These are phyloP conservation scores for Chymomyza costata DNA, from an alignment of 1,140 invertebrate species.

Conservation along the genomic window DNA sequence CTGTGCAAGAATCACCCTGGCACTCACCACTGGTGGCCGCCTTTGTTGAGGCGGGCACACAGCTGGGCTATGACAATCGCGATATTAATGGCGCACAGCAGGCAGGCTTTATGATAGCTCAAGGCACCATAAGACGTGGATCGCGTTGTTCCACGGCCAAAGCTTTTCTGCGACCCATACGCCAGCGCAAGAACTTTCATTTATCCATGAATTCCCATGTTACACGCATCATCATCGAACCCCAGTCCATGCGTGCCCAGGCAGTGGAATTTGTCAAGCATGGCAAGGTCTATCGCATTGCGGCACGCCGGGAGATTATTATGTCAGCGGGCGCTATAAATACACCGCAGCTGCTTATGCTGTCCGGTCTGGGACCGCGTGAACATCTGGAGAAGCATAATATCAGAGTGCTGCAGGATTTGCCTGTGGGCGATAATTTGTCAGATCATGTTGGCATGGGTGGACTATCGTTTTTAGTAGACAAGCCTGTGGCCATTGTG, in stretches of 20 bases:
- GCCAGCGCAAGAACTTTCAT: slow-evolving; percentile 87
- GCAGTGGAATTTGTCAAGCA: slow-evolving; percentile 86
- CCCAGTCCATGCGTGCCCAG: slow-evolving; percentile 82
- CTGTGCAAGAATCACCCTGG: slow-evolving; percentile 90
- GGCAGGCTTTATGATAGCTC: slow-evolving; percentile 91
- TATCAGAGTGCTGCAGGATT: slow-evolving; percentile 83
- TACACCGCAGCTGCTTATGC: slow-evolving; percentile 88
- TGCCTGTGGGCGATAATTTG: slow-evolving; percentile 85
- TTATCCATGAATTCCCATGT: slow-evolving; percentile 86
- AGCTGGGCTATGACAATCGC: slow-evolving; percentile 90
- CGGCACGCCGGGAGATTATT: slow-evolving; percentile 86
- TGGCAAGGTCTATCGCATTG: slow-evolving; percentile 80
- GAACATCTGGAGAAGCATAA: slow-evolving; percentile 83
- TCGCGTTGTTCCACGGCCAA: slow-evolving; percentile 92
- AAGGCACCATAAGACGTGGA: slow-evolving; percentile 91
- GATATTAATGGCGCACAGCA: slow-evolving; percentile 91
- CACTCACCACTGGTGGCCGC: slow-evolving; percentile 86
- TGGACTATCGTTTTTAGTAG: slow-evolving; percentile 86
- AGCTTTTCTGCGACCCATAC: slow-evolving; percentile 88
- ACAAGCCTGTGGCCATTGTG: slow-evolving; percentile 85
- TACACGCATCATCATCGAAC: slow-evolving; percentile 83
- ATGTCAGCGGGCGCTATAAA: slow-evolving; percentile 88
- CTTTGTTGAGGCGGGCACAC: slow-evolving; percentile 89
- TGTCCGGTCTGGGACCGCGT: slow-evolving; percentile 89
- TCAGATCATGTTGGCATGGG: slow-evolving; percentile 90